Evolutionary conservation across 35 echinoderm and acorn worm genomes (phyloP), one percentile per base, ranked within the genome.

Genomic region (Eucidaris tribuloides): DNA sequence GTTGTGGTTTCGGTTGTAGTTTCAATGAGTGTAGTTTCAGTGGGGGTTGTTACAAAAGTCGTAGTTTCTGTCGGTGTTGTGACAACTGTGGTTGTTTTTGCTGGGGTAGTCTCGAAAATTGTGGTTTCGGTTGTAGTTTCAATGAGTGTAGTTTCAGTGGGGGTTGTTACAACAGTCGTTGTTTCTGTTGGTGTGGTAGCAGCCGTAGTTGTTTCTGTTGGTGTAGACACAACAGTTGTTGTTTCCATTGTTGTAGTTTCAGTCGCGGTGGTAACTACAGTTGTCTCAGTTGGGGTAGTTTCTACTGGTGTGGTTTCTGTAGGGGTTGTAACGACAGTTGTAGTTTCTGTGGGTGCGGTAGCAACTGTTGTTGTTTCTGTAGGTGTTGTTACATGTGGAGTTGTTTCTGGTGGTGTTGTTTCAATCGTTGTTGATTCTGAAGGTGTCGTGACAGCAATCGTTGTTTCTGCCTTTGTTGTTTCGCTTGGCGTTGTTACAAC

Each of bases 401-500:
- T 59, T 28, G 77, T 49, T 80, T 46, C 20, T 60, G 78, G 52
- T 19, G 39, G 32, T 15, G 78, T 81, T 29, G 78, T 55, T 58
- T 54, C 20, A 23, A 28, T 18, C 20, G 44, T 52, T 3, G 79
- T 82, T 7, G 79, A 55, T n/a, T 20, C 38, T 30, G 42, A 28
- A 46, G 82, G 46, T 22, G 82, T 84, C 1, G 45, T 46, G n/a
- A 42, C 33, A 20, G 45, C 27, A 14, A 25, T 45, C 30, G 81
- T 84, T 30, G 52, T 81, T 2, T 18, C 56, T 81, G 34, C 28
- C 32, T 41, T 84, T 28, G 82, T 84, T 33, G 82, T 68, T 71
- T 84, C 82, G 48, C 33, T 52, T 60, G 56, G 56, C 14, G 80
- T 82, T 39, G 80, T 42, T 61, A 60, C 49, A 22, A 84, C 29